Evolutionary conservation across 2,888 invertebrate species (phyloP).

Genomic region (Iphiclides podalirius): DNA sequence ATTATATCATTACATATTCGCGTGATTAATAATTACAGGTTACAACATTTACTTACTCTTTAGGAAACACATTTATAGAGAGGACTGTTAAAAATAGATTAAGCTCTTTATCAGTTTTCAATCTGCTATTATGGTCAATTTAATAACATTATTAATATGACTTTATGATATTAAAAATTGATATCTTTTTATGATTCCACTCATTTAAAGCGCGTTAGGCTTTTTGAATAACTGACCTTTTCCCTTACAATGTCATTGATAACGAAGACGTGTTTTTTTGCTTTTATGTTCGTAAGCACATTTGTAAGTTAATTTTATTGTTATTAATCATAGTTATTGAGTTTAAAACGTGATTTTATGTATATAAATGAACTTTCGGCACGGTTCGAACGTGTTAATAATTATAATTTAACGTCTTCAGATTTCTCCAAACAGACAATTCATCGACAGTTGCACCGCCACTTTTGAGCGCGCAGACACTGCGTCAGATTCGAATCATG

Average conservation of each 20-base stretch:
- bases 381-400: too few species aligned
- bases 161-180: background rate
- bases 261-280: slow-evolving; percentile 7
- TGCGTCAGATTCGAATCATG: too few species aligned
- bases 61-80: background rate
- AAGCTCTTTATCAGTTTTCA: background rate
- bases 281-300: background rate
- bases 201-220: background rate
- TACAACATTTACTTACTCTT: too few species aligned
- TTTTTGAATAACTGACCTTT: background rate
- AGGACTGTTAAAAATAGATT: slow-evolving; percentile 6
- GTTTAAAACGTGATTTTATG: too few species aligned
- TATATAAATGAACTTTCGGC: too few species aligned
- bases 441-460: too few species aligned
- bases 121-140: background rate
- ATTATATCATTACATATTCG: too few species aligned
- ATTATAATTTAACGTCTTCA: too few species aligned
- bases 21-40: too few species aligned
- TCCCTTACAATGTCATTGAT: slow-evolving; percentile 17
- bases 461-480: too few species aligned
- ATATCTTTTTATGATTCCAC: background rate
- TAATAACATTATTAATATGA: background rate
- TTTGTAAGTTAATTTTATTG: background rate
- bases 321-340: too few species aligned
- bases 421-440: too few species aligned